A percentile compares a stretch with the other conserved stretches of the same genome.
These are phyloP conservation scores for Emydocephalus ijimae DNA, from an alignment of 2,113 vertebrate genomes.

Conservation along the genomic window DNA sequence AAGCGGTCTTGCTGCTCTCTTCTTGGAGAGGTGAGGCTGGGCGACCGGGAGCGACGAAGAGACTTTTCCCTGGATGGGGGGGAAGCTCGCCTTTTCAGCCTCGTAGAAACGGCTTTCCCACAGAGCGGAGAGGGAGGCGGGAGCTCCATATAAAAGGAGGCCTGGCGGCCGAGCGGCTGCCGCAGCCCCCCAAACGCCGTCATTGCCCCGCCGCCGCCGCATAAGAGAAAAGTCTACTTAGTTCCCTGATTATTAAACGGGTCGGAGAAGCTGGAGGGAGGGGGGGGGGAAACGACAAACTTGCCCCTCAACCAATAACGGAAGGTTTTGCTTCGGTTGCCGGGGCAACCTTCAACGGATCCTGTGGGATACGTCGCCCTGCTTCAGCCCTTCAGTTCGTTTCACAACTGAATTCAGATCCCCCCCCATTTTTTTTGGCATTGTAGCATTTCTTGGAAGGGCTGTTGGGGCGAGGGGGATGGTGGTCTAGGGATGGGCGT, in stretches of 20 bases:
- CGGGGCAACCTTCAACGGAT: background rate
- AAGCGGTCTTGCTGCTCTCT: background rate
- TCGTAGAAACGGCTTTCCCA: background rate
- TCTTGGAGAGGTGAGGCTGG: conserved; percentile 35
- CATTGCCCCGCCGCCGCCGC: background rate
- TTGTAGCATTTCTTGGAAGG: background rate
- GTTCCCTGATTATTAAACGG: background rate
- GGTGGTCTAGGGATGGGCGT: background rate
- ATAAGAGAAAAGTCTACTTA: background rate
- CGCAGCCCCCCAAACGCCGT: background rate
- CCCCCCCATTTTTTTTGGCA: background rate
- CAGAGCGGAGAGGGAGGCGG: background rate
- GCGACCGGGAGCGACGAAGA: background rate
- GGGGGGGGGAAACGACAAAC: no score
- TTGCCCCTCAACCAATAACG: background rate
- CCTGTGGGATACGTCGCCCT: background rate
- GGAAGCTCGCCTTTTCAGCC: background rate
- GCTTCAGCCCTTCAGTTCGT: background rate
- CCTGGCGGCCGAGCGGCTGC: background rate
- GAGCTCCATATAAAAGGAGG: background rate
- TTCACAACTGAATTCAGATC: background rate
- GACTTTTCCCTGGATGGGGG: background rate
- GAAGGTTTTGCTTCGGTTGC: background rate
- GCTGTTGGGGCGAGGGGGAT: background rate
- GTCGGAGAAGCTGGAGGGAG: no score